These are phyloP conservation scores for Catharus fuscescens DNA, from an alignment of 2,113 vertebrate species.

Conservation along the genomic window DNA sequence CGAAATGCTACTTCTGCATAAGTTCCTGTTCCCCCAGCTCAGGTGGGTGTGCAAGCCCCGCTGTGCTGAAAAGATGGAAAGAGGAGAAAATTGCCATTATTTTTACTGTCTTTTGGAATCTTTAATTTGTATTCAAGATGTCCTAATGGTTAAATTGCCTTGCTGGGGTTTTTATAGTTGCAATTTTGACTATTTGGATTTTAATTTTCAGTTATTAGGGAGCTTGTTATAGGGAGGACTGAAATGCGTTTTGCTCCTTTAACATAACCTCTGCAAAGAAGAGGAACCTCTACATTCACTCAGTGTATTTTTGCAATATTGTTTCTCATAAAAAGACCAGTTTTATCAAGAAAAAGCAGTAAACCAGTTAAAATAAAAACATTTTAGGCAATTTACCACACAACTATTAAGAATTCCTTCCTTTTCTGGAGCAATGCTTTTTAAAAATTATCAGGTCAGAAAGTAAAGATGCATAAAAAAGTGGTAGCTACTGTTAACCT, in stretches of 20 bases:
- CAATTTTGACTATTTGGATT: background rate
- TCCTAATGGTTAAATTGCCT: background rate
- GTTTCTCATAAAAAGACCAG: background rate
- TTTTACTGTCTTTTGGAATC: background rate
- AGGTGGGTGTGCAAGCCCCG: accelerated
- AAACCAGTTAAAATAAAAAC: background rate
- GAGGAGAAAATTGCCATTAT: background rate
- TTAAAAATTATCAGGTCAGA: background rate
- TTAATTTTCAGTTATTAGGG: background rate
- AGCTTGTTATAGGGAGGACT: background rate
- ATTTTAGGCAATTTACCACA: background rate
- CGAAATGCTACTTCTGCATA: background rate
- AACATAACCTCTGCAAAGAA: background rate
- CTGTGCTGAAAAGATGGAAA: background rate
- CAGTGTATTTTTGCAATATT: background rate
- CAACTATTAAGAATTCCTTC: background rate
- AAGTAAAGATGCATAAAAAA: background rate
- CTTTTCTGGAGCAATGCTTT: background rate
- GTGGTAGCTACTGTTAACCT: background rate
- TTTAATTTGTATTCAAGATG: background rate
- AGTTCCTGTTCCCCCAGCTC: background rate
- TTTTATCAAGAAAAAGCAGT: background rate
- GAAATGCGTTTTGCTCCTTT: background rate
- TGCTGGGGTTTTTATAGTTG: background rate
- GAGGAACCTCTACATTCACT: background rate